phyloP scores from a whole-genome alignment of 2,113 vertebrate genomes.

The Cynopterus brachyotis region DNA sequence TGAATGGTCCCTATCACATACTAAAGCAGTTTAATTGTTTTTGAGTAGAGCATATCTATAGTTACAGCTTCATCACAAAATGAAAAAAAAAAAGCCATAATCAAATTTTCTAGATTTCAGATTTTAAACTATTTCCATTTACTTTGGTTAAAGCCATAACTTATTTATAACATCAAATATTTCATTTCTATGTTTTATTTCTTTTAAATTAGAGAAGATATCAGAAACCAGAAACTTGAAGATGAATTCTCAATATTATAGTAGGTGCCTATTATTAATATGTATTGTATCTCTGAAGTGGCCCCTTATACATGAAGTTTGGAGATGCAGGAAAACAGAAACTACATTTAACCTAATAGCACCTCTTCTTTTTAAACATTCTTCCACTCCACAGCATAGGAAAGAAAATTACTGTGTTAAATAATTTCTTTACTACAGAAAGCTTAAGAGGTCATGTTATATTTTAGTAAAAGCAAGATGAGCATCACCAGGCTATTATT shows the following conservation, averaged over 20 bases:
- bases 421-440: conserved; percentile 28
- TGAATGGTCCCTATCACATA: background rate
- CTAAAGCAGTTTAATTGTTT: background rate
- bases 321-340: background rate
- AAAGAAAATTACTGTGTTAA: conserved; percentile 21
- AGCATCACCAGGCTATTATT: background rate
- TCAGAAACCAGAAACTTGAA: background rate
- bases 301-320: conserved; percentile 35
- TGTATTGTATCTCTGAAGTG: background rate
- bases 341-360: conserved; percentile 1
- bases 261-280: background rate
- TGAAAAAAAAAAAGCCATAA: background rate
- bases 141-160: conserved; percentile 41
- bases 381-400: background rate
- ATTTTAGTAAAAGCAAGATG: conserved; percentile 22
- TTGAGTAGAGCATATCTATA: background rate
- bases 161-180: background rate
- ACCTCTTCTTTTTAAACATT: conserved; percentile 25
- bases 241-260: conserved; percentile 8
- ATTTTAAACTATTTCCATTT: conserved; percentile 46
- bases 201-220: conserved; percentile 14
- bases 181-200: background rate
- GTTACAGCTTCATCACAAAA: background rate
- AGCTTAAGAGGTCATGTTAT: background rate
- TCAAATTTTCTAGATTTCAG: conserved; percentile 27